Evolutionary conservation across 2,113 vertebrate genomes (phyloP).

Genomic region (Urocolius indicus): DNA sequence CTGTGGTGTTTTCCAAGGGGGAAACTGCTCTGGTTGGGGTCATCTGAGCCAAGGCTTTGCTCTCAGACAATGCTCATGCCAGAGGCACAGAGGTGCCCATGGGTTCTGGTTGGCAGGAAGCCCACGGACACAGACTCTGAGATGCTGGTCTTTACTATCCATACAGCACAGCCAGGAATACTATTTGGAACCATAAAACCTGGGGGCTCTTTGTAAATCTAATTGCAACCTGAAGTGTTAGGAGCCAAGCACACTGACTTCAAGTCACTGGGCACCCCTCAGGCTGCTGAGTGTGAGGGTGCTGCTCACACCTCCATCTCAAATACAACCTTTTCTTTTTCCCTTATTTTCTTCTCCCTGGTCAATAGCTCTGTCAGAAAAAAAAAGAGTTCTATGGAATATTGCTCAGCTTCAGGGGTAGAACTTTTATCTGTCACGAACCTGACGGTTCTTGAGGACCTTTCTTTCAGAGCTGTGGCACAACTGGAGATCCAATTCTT

Average conservation of each 20-base stretch:
- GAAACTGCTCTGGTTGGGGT: neutral
- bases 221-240: neutral
- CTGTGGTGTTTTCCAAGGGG: neutral
- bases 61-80: fast-evolving
- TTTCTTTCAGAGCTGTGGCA: neutral
- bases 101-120: neutral
- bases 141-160: neutral
- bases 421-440: neutral
- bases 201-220: neutral
- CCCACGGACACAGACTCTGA: neutral
- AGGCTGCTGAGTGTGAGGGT: neutral
- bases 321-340: neutral
- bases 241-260: neutral
- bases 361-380: neutral
- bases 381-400: neutral
- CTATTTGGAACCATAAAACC: neutral
- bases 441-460: neutral
- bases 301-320: neutral
- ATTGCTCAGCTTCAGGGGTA: neutral
- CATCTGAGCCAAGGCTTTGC: neutral
- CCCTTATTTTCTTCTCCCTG: neutral
- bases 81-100: neutral
- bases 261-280: neutral
- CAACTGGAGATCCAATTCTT: neutral
- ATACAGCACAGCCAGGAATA: neutral